Evolutionary conservation across 2,113 vertebrate species (phyloP), one percentile per base, ranked within the genome.

Genomic region (Pedionomus torquatus): DNA sequence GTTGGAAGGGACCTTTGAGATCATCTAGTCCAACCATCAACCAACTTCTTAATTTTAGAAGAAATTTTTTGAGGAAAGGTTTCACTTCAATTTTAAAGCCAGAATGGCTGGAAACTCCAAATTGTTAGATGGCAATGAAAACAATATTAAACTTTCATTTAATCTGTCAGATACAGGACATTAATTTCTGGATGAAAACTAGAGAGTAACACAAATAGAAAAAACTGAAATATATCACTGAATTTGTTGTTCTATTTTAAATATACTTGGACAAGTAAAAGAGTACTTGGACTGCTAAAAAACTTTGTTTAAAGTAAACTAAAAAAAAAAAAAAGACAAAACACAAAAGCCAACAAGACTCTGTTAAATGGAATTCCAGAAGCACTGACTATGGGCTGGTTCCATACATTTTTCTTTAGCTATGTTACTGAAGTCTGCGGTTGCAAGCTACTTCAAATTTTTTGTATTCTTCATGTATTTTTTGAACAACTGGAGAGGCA

Each of bases 281-380:
- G 16, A 19, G 3, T 54, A 31, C 19, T 78, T 20, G 2, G 49
- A 58, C 7, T 17, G 49, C 17, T 57, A 20, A 37, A 57, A 66
- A 11, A n/a, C 3, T 30, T 70, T 66, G 5, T 30, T 44, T 44
- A 69, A 48, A 82, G 30, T 1, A 1, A 9, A 51, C 14, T 69
- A 54, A 60, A 35, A 41, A 33, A 28, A 51, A 54, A 17, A 30
- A 58, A 65, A 24, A 49, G 26, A 1, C 2, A 77, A 54, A 39
- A 44, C 15, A 0, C 13, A 55, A 79, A 87, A 23, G 0, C 2
- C 9, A 70, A 64, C 7, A 37, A 41, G 26, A 2, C 2, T 43
- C 35, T 49, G 5, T 52, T 66, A 37, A 79, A 44, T 3, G 35
- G 10, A 55, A 76, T 89, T 52, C 24, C 51, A 63, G 20, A 70